Percentiles rank a stretch among this genome's conserved stretches.
Conservation (phyloP, 92 coral and sea anemone genomes). For the Porites rus region DNA sequence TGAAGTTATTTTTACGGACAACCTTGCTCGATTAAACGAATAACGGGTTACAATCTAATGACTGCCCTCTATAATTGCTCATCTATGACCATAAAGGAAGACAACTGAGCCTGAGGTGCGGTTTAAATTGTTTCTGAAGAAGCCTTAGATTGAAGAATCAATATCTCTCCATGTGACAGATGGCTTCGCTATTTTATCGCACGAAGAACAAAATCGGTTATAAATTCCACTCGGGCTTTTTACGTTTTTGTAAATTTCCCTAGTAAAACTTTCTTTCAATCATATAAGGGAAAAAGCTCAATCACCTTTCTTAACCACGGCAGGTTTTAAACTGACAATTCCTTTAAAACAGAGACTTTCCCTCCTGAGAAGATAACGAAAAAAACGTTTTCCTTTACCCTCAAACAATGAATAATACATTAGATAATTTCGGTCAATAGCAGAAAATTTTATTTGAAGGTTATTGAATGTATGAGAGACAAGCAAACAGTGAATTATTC, state of each 20-base stretch:
- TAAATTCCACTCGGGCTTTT: not conserved
- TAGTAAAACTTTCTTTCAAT: not conserved
- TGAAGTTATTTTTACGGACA: not conserved
- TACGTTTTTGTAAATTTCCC: not conserved
- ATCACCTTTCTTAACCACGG: not conserved
- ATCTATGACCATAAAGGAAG: not conserved
- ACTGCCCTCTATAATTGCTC: not conserved
- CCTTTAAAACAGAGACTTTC: constrained; percentile 12
- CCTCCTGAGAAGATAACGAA: constrained; percentile 14
- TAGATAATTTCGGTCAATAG: not conserved
- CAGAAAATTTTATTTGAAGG: constrained; percentile 25
- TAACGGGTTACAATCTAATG: not conserved
- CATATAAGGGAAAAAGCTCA: not conserved
- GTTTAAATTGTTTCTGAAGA: not conserved
- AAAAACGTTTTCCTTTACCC: constrained; percentile 10
- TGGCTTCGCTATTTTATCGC: constrained; percentile 3
- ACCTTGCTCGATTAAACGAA: not conserved
- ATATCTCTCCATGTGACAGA: constrained; percentile 27
- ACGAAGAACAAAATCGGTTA: not conserved
- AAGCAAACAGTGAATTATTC: constrained; percentile 10
- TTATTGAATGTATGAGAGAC: constrained; percentile 31
- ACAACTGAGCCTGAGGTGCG: constrained; percentile 8
- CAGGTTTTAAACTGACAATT: not conserved
- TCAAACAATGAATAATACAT: constrained; percentile 33
- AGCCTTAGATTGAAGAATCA: not conserved